These are phyloP conservation scores for Clarias fuscus DNA, from an alignment of 2,797 vertebrate genomes.

Conservation along the genomic window DNA sequence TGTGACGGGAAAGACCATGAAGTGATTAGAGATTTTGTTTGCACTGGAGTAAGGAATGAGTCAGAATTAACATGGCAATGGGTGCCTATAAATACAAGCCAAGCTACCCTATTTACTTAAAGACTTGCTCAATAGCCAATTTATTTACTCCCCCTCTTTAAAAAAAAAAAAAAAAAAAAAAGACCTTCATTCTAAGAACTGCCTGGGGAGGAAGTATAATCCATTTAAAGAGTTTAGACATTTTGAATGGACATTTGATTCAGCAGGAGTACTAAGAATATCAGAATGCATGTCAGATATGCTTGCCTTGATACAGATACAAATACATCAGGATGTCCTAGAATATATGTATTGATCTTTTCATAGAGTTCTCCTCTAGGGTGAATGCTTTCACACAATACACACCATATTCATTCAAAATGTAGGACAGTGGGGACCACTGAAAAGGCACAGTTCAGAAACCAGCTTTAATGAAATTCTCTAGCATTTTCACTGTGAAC, in stretches of 20 bases:
- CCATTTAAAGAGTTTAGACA: not conserved
- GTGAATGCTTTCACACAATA: not conserved
- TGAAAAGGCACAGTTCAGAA: not conserved
- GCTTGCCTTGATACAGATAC: not conserved
- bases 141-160: not conserved
- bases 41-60: conserved; percentile 66
- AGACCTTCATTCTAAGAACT: conserved; percentile 6
- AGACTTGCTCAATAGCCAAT: conserved; percentile 28
- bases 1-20: conserved; percentile 66
- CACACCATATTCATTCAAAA: not conserved
- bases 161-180: not conserved
- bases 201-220: not conserved
- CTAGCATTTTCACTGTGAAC: not conserved
- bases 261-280: not conserved
- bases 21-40: conserved; percentile 69
- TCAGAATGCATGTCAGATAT: not conserved
- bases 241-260: not conserved
- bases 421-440: not conserved
- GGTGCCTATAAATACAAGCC: conserved; percentile 63
- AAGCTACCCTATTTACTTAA: conserved; percentile 45
- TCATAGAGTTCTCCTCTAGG: not conserved
- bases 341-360: conserved; percentile 3
- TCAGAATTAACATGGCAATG: conserved; percentile 69
- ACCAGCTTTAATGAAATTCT: not conserved
- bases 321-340: not conserved